Conservation (phyloP, 2,113 vertebrate genomes). For the Mola mola region DNA sequence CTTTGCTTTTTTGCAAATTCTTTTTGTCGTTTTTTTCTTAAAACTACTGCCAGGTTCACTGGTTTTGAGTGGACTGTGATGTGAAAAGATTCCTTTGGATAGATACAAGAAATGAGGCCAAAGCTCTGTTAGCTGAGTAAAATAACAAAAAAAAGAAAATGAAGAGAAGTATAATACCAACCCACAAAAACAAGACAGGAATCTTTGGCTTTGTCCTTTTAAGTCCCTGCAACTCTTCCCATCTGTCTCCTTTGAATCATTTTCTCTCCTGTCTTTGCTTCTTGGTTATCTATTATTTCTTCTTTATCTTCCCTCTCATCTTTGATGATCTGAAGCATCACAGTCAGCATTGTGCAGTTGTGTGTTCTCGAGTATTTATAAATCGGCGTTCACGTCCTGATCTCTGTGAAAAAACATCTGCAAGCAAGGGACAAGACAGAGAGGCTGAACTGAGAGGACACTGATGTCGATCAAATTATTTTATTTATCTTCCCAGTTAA, state of each 20-base stretch:
- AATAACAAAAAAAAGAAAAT: neutral
- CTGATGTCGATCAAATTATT: constrained; percentile 54
- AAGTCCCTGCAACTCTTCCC: constrained; percentile 20
- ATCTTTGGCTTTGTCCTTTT: constrained; percentile 36
- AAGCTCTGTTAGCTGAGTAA: neutral
- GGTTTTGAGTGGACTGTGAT: neutral
- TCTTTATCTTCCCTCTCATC: constrained; percentile 23
- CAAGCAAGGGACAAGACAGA: constrained; percentile 60
- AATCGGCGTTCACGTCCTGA: constrained; percentile 39
- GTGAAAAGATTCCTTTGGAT: neutral
- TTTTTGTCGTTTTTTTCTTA: no score
- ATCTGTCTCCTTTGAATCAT: constrained; percentile 2
- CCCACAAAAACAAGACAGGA: constrained; percentile 50
- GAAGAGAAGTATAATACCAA: no score
- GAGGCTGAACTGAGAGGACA: constrained; percentile 24
- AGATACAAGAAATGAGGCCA: neutral
- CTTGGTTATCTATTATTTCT: constrained; percentile 10
- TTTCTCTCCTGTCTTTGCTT: constrained; percentile 21
- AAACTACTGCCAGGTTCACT: neutral
- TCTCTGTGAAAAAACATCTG: constrained; percentile 72
- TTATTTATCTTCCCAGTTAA: constrained; percentile 30
- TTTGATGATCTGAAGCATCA: constrained; percentile 65
- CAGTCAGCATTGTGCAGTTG: constrained; percentile 51
- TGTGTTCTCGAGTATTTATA: constrained; percentile 32
- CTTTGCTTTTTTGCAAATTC: no score